phyloP scores from a whole-genome alignment of 2,888 invertebrate species.

The Poecilobothrus nobilitatus region DNA sequence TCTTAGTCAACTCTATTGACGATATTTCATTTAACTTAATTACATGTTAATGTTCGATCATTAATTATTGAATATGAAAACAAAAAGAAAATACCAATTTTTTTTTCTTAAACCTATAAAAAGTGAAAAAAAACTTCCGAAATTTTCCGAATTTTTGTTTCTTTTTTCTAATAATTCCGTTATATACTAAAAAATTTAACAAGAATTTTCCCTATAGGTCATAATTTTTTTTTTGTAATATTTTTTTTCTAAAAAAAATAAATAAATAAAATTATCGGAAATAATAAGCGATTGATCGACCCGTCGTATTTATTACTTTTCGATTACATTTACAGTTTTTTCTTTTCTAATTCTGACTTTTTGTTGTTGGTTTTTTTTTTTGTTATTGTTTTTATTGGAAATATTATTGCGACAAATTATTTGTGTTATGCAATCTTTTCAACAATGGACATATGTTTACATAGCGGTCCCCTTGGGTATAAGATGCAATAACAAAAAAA shows the following conservation, averaged over 20 bases:
- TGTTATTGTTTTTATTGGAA: neutral
- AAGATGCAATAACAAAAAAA: neutral
- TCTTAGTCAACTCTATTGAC: neutral
- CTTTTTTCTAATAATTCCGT: neutral
- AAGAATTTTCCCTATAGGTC: constrained; percentile 9
- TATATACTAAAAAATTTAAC: neutral
- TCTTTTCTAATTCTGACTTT: neutral
- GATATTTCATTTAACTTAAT: neutral
- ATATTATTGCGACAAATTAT: constrained; percentile 12
- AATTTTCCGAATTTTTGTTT: neutral
- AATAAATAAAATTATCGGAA: neutral
- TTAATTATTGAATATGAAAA: constrained; percentile 1
- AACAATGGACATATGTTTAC: constrained; percentile 18
- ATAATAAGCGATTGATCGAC: neutral
- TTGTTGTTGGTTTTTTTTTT: neutral
- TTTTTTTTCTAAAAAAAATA: neutral
- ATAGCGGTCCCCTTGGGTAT: constrained; percentile 16
- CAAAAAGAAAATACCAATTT: neutral
- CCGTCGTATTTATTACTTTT: neutral
- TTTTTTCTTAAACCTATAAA: neutral
- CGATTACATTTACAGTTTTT: neutral
- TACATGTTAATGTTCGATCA: neutral
- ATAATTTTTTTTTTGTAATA: neutral
- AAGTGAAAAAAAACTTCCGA: neutral
- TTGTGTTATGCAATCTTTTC: constrained; percentile 7